Conservation (phyloP, 2,113 vertebrate genomes). For the Athene cunicularia region DNA sequence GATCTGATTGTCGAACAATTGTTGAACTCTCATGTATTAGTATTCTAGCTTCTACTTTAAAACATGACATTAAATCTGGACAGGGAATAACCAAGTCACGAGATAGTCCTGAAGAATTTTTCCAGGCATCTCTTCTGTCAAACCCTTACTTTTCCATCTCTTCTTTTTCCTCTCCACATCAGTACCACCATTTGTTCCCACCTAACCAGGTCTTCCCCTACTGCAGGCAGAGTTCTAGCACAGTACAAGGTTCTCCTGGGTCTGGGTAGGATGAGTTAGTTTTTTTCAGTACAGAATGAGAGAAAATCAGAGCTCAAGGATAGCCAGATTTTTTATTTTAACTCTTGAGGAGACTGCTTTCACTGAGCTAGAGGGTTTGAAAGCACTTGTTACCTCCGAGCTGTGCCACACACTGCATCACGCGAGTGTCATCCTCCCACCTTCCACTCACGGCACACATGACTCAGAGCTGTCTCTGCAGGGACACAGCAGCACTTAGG, state of each 20-base stretch:
- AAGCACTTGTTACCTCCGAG: background rate
- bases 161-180: background rate
- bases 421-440: conserved; percentile 29
- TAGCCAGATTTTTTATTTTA: background rate
- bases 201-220: background rate
- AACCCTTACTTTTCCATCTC: background rate
- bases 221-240: background rate
- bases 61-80: background rate
- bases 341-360: background rate
- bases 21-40: background rate
- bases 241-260: background rate
- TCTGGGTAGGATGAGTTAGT: background rate
- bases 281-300: background rate
- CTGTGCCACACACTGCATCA: conserved; percentile 16
- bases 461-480: background rate
- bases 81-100: background rate
- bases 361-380: background rate
- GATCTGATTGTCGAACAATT: background rate
- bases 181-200: background rate
- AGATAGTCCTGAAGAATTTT: background rate
- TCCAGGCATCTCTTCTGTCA: background rate
- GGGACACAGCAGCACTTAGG: conserved; percentile 40
- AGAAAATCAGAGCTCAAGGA: background rate
- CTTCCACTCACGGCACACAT: background rate
- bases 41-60: background rate